phyloP scores from a whole-genome alignment of 2,888 invertebrate species.

The Malthinus seriepunctatus region DNA sequence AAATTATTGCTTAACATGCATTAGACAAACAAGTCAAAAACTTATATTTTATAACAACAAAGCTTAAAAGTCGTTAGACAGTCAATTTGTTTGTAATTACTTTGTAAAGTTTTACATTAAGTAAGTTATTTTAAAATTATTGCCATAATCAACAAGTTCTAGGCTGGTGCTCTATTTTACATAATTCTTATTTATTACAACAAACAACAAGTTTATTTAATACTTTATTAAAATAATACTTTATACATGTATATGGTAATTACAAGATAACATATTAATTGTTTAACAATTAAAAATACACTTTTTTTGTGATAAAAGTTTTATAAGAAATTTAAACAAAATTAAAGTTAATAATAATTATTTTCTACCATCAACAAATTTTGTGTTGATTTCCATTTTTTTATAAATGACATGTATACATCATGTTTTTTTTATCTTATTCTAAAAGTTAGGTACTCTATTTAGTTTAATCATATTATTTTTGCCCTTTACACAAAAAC shows the following conservation, averaged over 20 bases:
- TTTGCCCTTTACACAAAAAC: constrained; percentile 14
- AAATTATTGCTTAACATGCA: no score
- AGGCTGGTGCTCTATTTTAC: no score
- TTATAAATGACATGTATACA: constrained; percentile 47
- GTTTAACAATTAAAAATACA: constrained; percentile 24
- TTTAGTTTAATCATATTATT: constrained; percentile 10
- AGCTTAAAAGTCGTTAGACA: no score
- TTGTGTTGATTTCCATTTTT: constrained; percentile 22
- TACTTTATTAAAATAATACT: constrained; percentile 53
- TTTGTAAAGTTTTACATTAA: no score
- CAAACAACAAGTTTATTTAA: constrained; percentile 24
- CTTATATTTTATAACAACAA: no score
- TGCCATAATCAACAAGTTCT: no score
- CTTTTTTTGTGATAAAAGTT: constrained; percentile 26
- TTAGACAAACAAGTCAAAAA: no score
- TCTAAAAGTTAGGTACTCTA: constrained; percentile 17
- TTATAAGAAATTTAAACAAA: constrained; percentile 19
- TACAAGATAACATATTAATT: constrained; percentile 44
- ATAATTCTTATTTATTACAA: not conserved
- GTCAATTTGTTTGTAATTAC: no score
- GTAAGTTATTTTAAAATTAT: no score
- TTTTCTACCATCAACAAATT: constrained; percentile 26
- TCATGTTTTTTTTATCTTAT: constrained; percentile 27
- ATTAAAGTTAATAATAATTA: constrained; percentile 21
- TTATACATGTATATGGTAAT: constrained; percentile 49